Percentiles rank a stretch among this genome's conserved stretches.
Conservation (phyloP, 2,888 invertebrate genomes). For the Sphaerophoria taeniata region DNA sequence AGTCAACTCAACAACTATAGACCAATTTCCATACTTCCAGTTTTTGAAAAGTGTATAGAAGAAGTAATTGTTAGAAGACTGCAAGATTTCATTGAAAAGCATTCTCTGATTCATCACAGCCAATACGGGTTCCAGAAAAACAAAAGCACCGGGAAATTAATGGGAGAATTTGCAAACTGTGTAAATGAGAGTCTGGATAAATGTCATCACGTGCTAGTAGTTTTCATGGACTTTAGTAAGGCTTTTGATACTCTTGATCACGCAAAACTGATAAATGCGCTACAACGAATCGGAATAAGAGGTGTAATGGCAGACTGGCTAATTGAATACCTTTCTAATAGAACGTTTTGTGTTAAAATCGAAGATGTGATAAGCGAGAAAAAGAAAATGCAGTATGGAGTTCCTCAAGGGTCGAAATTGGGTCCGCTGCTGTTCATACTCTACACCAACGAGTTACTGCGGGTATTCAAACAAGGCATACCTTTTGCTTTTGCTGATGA, state of each 20-base stretch:
- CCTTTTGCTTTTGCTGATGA: background rate
- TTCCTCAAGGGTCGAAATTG: slow-evolving; percentile 1
- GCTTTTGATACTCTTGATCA: slow-evolving; percentile 10
- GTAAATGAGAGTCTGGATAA: background rate
- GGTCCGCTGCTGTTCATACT: background rate
- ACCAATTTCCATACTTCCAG: background rate
- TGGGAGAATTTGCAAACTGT: background rate
- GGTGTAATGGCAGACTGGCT: slow-evolving; percentile 9
- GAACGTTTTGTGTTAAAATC: too few relatives aligned
- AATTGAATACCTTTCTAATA: too few relatives aligned
- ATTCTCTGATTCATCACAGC: background rate
- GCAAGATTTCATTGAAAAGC: background rate
- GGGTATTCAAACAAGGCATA: too few relatives aligned
- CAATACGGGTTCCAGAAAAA: slow-evolving; percentile 3
- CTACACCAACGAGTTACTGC: background rate
- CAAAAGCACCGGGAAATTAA: background rate
- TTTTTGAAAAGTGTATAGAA: background rate
- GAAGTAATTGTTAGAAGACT: background rate
- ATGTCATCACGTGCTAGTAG: slow-evolving; percentile 14
- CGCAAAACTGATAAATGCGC: background rate
- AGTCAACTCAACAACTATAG: background rate
- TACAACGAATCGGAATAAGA: background rate
- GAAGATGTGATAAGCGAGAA: too few relatives aligned
- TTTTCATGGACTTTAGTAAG: slow-evolving; percentile 34
- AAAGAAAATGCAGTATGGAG: too few relatives aligned